Percentiles rank a stretch among this genome's conserved stretches.
Conservation (phyloP, 1,140 invertebrate species). For the Contarinia nasturtii region DNA sequence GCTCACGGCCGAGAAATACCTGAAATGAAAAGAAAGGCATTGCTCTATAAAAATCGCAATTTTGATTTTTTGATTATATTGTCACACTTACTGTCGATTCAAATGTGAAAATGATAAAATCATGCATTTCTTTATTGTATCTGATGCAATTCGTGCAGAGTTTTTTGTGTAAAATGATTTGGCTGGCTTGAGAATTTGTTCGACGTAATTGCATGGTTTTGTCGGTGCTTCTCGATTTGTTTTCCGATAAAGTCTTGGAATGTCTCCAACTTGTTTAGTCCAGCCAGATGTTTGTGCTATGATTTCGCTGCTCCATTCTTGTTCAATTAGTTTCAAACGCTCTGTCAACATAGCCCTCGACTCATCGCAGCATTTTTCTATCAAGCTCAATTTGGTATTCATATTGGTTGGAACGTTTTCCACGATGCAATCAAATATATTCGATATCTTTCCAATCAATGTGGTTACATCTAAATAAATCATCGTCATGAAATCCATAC, state of each 20-base stretch:
- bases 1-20: slow-evolving; percentile 59
- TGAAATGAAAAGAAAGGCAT: slow-evolving; percentile 26
- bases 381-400: slow-evolving; percentile 3
- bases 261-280: slow-evolving; percentile 65
- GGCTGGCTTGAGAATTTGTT: slow-evolving; percentile 40
- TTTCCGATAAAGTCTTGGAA: slow-evolving; percentile 78
- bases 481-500: slow-evolving; percentile 12
- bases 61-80: background rate
- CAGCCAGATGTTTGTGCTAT: slow-evolving; percentile 31
- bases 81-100: slow-evolving; percentile 41
- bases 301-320: slow-evolving; percentile 35
- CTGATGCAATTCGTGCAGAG: slow-evolving; percentile 27
- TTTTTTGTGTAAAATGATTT: slow-evolving; percentile 38
- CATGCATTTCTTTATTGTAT: slow-evolving; percentile 31
- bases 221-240: slow-evolving; percentile 76
- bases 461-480: slow-evolving; percentile 14
- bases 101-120: slow-evolving; percentile 37
- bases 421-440: slow-evolving; percentile 7
- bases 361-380: slow-evolving; percentile 27
- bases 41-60: no score
- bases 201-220: slow-evolving; percentile 59
- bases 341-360: slow-evolving; percentile 26
- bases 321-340: slow-evolving; percentile 30
- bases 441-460: slow-evolving; percentile 10
- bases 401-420: background rate